Evolutionary conservation across 2,888 invertebrate species (phyloP).

Genomic region (Lasius fuliginosus): DNA sequence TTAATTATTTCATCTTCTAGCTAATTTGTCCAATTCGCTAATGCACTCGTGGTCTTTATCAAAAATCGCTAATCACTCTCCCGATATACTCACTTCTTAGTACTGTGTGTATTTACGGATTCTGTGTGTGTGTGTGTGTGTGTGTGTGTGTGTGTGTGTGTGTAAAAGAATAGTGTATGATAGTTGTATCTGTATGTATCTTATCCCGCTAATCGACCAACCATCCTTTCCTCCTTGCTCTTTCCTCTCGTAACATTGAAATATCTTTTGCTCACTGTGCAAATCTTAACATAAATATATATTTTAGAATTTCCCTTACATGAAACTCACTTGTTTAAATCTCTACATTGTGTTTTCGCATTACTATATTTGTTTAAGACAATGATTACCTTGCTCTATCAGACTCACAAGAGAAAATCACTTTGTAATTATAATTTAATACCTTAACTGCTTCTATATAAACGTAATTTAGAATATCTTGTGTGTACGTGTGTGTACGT

Average conservation of each 20-base stretch:
- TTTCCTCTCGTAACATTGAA: constrained; percentile 40
- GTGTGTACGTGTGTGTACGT: constrained; percentile 37
- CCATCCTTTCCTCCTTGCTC: constrained; percentile 31
- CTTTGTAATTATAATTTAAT: constrained; percentile 74
- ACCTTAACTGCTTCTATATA: constrained; percentile 74
- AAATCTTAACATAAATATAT: constrained; percentile 71
- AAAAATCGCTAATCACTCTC: constrained; percentile 53
- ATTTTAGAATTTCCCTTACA: constrained; percentile 73
- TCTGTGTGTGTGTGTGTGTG: background rate
- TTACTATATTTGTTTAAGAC: constrained; percentile 68
- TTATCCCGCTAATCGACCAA: constrained; percentile 49
- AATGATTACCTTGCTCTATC: constrained; percentile 65
- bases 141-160: constrained; percentile 48
- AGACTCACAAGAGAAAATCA: constrained; percentile 66
- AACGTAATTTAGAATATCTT: constrained; percentile 81
- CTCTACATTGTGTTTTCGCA: constrained; percentile 59
- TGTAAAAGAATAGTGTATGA: constrained; percentile 45
- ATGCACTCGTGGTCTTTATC: constrained; percentile 62
- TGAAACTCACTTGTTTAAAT: constrained; percentile 67
- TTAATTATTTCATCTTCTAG: constrained; percentile 29
- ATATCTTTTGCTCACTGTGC: constrained; percentile 60
- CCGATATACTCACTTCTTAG: constrained; percentile 24
- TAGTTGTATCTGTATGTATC: constrained; percentile 52
- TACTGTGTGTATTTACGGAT: constrained; percentile 43
- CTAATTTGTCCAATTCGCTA: constrained; percentile 56